These are phyloP conservation scores for Agrenia bidenticulata DNA, from an alignment of 2,888 invertebrate genomes.

Conservation along the genomic window DNA sequence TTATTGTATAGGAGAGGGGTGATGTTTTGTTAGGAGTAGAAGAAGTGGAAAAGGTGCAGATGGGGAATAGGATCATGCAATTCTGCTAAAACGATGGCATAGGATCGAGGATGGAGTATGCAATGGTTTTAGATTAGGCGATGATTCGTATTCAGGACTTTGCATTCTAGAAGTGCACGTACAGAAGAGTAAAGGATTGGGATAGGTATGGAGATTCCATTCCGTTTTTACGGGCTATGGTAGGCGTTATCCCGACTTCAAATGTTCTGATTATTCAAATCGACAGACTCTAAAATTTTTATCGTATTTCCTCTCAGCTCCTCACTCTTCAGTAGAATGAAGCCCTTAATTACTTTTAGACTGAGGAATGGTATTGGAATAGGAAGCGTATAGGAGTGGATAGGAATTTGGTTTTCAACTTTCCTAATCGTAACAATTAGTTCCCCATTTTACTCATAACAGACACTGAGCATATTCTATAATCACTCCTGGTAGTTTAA, in stretches of 20 bases:
- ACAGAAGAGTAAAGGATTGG: not conserved
- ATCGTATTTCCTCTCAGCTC: constrained; percentile 4
- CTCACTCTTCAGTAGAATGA: not conserved
- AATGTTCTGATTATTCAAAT: constrained; percentile 25
- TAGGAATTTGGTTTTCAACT: not conserved
- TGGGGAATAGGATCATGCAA: not conserved
- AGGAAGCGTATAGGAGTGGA: not conserved
- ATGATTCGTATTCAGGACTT: constrained; percentile 20
- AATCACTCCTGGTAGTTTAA: not conserved
- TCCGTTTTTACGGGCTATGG: constrained; percentile 10
- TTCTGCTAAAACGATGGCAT: not conserved
- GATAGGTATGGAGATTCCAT: not conserved
- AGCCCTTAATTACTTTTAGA: constrained; percentile 20
- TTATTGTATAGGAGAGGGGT: too few species aligned
- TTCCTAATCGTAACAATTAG: constrained; percentile 6
- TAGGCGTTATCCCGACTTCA: constrained; percentile 19
- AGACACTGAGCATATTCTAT: not conserved
- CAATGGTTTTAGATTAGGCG: not conserved
- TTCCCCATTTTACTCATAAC: not conserved
- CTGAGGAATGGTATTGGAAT: not conserved
- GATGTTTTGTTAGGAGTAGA: too few species aligned
- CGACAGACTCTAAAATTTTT: constrained; percentile 22
- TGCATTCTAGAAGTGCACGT: too few species aligned
- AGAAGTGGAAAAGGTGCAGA: not conserved
- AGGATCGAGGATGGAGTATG: too few species aligned